A percentile compares a stretch with the other conserved stretches of the same genome.
Evolutionary conservation across 2,888 invertebrate species (phyloP).

Genomic region (Dryocosmus kuriphilus): DNA sequence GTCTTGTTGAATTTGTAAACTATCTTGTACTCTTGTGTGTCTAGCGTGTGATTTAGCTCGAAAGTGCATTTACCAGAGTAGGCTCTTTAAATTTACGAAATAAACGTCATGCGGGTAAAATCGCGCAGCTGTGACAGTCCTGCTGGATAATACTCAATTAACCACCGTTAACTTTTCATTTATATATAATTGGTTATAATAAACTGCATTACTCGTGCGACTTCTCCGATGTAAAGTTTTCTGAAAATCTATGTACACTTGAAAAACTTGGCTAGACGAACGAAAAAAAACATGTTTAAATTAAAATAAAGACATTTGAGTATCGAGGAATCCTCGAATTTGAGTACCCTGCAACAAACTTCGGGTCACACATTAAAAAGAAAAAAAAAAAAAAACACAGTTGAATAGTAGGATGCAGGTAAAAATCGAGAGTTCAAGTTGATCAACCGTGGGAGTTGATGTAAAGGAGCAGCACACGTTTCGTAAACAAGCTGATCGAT

Average conservation of each 20-base stretch:
- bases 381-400: conserved; percentile 36
- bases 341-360: conserved; percentile 60
- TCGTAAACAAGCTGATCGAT: conserved; percentile 1
- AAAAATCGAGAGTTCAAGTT: conserved; percentile 18
- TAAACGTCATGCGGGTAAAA: conserved; percentile 34
- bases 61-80: conserved; percentile 43
- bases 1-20: conserved; percentile 57
- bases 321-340: neutral
- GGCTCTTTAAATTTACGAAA: conserved; percentile 26
- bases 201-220: conserved; percentile 17
- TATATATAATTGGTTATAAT: conserved; percentile 5
- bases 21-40: conserved; percentile 62
- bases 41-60: conserved; percentile 58
- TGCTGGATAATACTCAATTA: conserved; percentile 26
- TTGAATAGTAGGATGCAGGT: conserved; percentile 11
- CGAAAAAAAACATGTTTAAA: neutral
- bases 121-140: conserved; percentile 36
- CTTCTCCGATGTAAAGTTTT: conserved; percentile 15
- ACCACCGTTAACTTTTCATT: conserved; percentile 23
- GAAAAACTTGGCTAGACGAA: neutral
- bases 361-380: conserved; percentile 59
- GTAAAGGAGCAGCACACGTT: neutral
- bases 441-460: neutral
- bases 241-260: conserved; percentile 18
- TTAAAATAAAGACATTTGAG: neutral